Evolutionary conservation across 2,113 vertebrate species (phyloP), one percentile per base, ranked within the genome.

Genomic region (Chelonoidis abingdonii): DNA sequence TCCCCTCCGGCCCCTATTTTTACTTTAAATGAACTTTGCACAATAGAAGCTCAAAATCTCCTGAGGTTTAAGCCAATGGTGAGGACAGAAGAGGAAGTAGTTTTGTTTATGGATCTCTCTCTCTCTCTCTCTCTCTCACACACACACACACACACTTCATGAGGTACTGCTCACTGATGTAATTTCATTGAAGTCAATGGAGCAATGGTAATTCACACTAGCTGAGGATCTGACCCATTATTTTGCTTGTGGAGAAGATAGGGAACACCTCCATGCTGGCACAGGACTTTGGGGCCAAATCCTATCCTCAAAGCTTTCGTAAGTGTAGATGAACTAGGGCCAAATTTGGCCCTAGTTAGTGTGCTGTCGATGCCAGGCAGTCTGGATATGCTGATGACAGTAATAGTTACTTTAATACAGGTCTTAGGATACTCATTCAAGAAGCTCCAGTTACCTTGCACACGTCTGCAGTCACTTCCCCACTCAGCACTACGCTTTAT

Each of bases 231-330:
- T 17, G 86, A 41, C 76, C 88, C 85, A 57, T 72, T 4, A 5
- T 69, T 69, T 69, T 69, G 25, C 8, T 3, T 3, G 16, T 14
- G 31, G 31, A 80, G 85, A 1, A 0, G 44, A 56, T 76, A 0
- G 0, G 1, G 3, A 76, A 89, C 78, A 93, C 59, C 87, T 4
- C 72, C 3, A 56, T 84, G 90, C 57, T 86, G n/a, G 80, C 85
- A 27, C 44, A 0, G 1, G 78, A 38, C 35, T 86, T 25, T 72
- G 29, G 83, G 85, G 62, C 44, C 53, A 62, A 57, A 84, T 8
- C 52, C 41, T 44, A 0, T 31, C 10, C 4, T 12, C 72, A 79
- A 8, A 72, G 44, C 56, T 5, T 88, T 83, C 47, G 85, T 35
- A 65, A 1, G 1, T 56, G 52, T 21, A 21, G 93, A 27, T 21